Conservation (phyloP, 2,113 vertebrate genomes). For the Gracilinanus agilis region DNA sequence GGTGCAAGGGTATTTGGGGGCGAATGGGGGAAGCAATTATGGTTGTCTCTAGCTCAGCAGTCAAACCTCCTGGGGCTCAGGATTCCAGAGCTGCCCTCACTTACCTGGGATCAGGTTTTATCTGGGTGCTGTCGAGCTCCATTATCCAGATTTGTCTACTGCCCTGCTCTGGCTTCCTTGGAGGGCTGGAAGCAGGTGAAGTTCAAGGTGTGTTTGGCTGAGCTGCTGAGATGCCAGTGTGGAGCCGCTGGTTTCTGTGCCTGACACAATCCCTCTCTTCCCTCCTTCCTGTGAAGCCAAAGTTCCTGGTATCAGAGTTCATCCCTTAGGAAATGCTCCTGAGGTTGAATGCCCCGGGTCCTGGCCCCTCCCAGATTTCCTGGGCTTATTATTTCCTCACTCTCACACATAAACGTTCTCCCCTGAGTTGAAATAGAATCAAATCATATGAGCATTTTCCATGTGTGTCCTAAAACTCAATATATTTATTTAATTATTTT, state of each 20-base stretch:
- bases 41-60: too few relatives aligned
- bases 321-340: constrained; percentile 65
- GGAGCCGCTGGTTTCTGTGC: neutral
- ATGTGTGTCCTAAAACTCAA: neutral
- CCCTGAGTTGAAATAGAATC: neutral
- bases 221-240: neutral
- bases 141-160: constrained; percentile 21
- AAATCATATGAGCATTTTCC: too few relatives aligned
- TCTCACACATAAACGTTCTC: neutral
- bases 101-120: constrained; percentile 75
- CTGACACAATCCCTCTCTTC: neutral
- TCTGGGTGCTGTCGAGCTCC: constrained; percentile 64
- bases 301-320: constrained; percentile 55
- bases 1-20: neutral
- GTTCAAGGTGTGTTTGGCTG: neutral
- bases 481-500: too few relatives aligned
- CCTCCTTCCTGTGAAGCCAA: neutral
- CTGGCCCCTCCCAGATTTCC: constrained; percentile 54
- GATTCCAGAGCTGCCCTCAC: neutral
- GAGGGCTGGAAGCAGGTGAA: neutral
- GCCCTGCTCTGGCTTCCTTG: neutral
- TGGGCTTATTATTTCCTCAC: neutral
- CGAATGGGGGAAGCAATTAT: accelerated
- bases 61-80: neutral
- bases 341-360: neutral